A percentile compares a stretch with the other conserved stretches of the same genome.
phyloP scores from a whole-genome alignment of 2,888 invertebrate genomes.

The Cerastis rubricosa region DNA sequence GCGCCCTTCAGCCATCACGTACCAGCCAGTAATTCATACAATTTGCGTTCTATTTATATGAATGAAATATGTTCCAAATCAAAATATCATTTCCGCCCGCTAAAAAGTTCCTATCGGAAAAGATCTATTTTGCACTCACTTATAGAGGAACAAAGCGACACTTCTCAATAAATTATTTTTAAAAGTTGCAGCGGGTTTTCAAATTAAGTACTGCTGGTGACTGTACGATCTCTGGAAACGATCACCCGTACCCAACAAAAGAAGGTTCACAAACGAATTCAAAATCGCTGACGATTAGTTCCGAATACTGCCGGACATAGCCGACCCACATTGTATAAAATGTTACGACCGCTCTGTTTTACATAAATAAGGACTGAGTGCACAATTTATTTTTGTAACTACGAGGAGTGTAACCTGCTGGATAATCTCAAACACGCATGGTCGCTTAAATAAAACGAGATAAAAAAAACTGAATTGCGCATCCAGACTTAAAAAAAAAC shows the following conservation, averaged over 20 bases:
- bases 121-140: too few species aligned
- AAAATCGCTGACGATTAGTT: conserved; percentile 25
- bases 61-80: too few species aligned
- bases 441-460: background rate
- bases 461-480: too few species aligned
- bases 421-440: background rate
- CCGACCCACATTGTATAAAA: conserved; percentile 35
- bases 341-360: conserved; percentile 17
- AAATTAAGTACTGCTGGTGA: background rate
- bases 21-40: too few species aligned
- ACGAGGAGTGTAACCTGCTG: background rate
- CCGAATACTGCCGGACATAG: conserved; percentile 24
- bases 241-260: background rate
- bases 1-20: too few species aligned
- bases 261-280: conserved; percentile 26
- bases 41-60: too few species aligned
- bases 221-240: background rate
- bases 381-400: conserved; percentile 19
- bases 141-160: too few species aligned
- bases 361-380: background rate
- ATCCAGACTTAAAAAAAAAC: too few species aligned
- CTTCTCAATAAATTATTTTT: too few species aligned
- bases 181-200: too few species aligned
- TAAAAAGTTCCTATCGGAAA: too few species aligned
- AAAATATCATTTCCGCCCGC: too few species aligned